Base-by-base conservation (phyloP, 2,797 vertebrate species). In the Hyperoplus immaculatus region DNA sequence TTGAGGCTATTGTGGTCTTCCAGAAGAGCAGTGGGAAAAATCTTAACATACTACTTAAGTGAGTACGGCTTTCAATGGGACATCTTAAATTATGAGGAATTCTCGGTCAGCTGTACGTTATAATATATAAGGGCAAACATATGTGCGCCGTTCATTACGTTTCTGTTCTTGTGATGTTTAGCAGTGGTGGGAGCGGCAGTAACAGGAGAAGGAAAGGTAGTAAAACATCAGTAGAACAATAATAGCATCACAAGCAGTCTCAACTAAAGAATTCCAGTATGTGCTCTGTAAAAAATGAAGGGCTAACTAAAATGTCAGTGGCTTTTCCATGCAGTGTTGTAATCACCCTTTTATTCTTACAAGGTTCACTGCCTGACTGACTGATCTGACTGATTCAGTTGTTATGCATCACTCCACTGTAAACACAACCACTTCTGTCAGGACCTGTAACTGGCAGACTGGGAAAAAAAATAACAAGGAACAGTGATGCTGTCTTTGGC, bases 381-480 rank as follows among this genome's bases (percentile, higher is more conserved):
- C 50, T 80, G 75, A 88, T 85, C 54, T 69, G 75, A 83, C 72
- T 78, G 78, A 83, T 82, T 81, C 76, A 81, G 83, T 81, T 86
- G 57, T 79, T 82, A 86, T 75, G 80, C 79, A 79, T 89, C 84
- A 70, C 76, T 81, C 69, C 72, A 79, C 67, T 76, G 82, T 85
- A 90, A 91, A 91, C 85, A 88, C 80, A 80, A 78, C 72, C 76
- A 82, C 76, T 80, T 78, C 77, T 87, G 82, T 88, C 88, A 62
- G 61, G 56, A 69, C 56, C 11, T 80, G 57, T 77, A 65, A 85
- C 81, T 78, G 77, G 81, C 85, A 90, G 74, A 73, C 41, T 59
- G 72, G 47, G 72, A 75, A 77, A 66, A 86, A 80, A 66, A 86
- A 80, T 82, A 86, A 89, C 77, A 78, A 84, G 74, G 57, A 83